Evolutionary conservation across 2,113 vertebrate species (phyloP).

Genomic region (Sisor rabdophorus): DNA sequence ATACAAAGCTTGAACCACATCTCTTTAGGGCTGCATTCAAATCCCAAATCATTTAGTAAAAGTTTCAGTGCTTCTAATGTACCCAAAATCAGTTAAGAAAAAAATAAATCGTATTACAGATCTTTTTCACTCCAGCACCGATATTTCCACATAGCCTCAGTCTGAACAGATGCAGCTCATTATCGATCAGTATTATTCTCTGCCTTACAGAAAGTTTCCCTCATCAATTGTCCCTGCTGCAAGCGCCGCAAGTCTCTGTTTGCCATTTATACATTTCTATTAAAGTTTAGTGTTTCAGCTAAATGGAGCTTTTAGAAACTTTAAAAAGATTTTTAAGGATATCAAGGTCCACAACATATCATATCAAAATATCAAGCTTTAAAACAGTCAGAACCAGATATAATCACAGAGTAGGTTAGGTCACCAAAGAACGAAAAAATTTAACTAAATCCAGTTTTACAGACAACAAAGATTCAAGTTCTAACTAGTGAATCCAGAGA

Average conservation of each 20-base stretch:
- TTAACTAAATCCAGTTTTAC: slow-evolving; percentile 14
- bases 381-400: slow-evolving; percentile 17
- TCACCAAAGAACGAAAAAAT: slow-evolving; percentile 3
- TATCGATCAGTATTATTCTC: slow-evolving; percentile 30
- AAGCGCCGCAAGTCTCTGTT: not conserved
- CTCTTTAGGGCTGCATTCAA: not conserved
- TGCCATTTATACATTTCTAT: slow-evolving; percentile 8
- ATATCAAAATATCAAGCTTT: slow-evolving; percentile 20
- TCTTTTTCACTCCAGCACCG: not conserved
- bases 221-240: slow-evolving; percentile 20
- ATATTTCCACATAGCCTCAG: slow-evolving; percentile 10
- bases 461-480: slow-evolving; percentile 10
- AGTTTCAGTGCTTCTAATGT: not conserved
- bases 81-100: slow-evolving; percentile 18
- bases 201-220: slow-evolving; percentile 23
- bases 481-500: slow-evolving; percentile 16
- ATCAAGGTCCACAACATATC: slow-evolving; percentile 22
- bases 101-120: slow-evolving; percentile 25
- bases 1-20: not conserved
- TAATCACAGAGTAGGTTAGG: slow-evolving; percentile 31
- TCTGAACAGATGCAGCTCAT: slow-evolving; percentile 13
- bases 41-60: slow-evolving; percentile 3
- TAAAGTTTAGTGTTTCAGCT: not conserved
- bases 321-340: slow-evolving; percentile 3
- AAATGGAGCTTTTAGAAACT: not conserved